Evolutionary conservation across 2,113 vertebrate genomes (phyloP), one percentile per base, ranked within the genome.

Genomic region (Albula goreensis): DNA sequence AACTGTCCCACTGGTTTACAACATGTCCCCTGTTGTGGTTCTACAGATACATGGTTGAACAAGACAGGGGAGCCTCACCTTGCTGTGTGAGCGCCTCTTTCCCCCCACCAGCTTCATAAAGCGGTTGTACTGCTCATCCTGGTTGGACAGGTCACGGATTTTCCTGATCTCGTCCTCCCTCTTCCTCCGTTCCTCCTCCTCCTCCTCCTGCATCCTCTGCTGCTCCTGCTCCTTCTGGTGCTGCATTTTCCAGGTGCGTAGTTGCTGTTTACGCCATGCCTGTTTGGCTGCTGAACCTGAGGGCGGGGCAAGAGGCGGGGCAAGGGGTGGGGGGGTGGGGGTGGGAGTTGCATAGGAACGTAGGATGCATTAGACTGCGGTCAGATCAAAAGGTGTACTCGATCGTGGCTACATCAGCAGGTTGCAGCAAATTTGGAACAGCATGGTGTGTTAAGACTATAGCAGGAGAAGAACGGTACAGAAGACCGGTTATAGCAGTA

Each of bases 101-200:
- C 96, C 97, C 2, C 98, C 98, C 90, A 99, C 97, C 86, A 99
- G 94, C 87, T 99, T 99, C 98, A 99, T 99, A 90, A 99, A 99
- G 70, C 98, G 96, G 94, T 99, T 99, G 88, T 99, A 99, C 86
- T 99, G 98, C 87, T 99, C 98, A 85, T 99, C 98, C 91, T 99
- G 98, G 93, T 99, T 99, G 89, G 98, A 99, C 17, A 99, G 96
- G 86, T 99, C 98, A 0, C 98, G 93, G 90, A 99, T 99, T 88
- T 96, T 95, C 25, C 98, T 95, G 86, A 99, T 99, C 92, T 99
- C 98, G 3, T 99, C 98, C 91, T 99, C 98, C 49, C 98, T 94
- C 89, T 97, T 98, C 85, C 97, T 95, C 15, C 98, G 95, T 82
- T 99, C 97, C 83, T 99, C 96, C 80, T 97, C 96, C 4, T 97